Evolutionary conservation across 64 coral and sea anemone species (phyloP).

Genomic region (Trachythela sp.): DNA sequence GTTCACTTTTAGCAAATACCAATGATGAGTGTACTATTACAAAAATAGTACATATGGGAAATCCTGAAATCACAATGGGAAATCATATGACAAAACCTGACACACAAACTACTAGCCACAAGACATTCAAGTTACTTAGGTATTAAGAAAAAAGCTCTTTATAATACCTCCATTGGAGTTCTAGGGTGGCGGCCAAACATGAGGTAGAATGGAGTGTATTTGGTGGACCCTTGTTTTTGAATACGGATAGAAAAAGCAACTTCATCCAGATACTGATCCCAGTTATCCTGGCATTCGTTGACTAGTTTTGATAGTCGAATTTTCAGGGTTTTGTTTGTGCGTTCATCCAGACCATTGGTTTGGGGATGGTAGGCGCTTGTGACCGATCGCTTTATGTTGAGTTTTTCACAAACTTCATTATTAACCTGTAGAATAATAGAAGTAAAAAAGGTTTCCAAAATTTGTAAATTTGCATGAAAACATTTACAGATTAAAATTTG

Average conservation of each 20-base stretch:
- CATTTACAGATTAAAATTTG: too few relatives aligned
- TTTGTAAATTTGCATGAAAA: too few relatives aligned
- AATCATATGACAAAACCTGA: too few relatives aligned
- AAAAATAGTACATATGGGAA: too few relatives aligned
- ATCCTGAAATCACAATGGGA: too few relatives aligned
- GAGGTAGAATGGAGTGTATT: constrained; percentile 51
- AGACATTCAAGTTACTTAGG: background rate
- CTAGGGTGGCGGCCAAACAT: constrained; percentile 57
- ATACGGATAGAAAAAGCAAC: constrained; percentile 41
- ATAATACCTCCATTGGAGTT: constrained; percentile 26
- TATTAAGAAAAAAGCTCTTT: constrained; percentile 10
- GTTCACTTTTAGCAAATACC: too few relatives aligned
- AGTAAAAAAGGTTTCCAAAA: too few relatives aligned
- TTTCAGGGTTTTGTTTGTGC: constrained; percentile 42
- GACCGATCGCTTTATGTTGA: constrained; percentile 20
- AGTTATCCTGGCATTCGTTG: constrained; percentile 53
- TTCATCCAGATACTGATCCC: constrained; percentile 43
- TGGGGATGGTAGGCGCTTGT: constrained; percentile 36
- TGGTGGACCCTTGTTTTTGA: constrained; percentile 41
- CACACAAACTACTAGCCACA: too few relatives aligned
- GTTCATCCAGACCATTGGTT: constrained; percentile 40
- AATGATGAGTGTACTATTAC: too few relatives aligned
- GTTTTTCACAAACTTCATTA: constrained; percentile 24
- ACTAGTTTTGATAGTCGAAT: constrained; percentile 47
- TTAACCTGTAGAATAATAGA: background rate